Evolutionary conservation across 1,140 invertebrate genomes (phyloP).

Genomic region (Zaprionus lachaisei): DNA sequence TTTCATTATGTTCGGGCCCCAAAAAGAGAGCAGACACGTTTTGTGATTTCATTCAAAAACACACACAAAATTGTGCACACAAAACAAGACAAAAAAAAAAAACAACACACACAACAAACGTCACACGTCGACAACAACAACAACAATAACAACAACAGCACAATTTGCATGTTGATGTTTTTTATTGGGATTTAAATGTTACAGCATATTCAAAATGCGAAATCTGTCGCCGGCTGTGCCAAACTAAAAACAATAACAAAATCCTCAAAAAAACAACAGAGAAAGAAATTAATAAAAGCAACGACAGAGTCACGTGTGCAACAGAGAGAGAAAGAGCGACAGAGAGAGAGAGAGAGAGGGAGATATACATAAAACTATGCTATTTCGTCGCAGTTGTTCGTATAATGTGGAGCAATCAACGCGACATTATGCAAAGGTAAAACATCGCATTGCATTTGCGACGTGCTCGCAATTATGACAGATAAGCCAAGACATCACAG

Average conservation of each 20-base stretch:
- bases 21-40: slow-evolving; percentile 25
- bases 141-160: slow-evolving; percentile 19
- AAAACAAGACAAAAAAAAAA: slow-evolving; percentile 10
- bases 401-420: slow-evolving; percentile 83
- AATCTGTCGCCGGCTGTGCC: slow-evolving; percentile 33
- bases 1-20: slow-evolving; percentile 18
- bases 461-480: slow-evolving; percentile 51
- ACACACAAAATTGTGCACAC: slow-evolving; percentile 9
- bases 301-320: not conserved
- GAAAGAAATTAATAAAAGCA: slow-evolving; percentile 13
- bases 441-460: slow-evolving; percentile 60
- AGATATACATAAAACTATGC: slow-evolving; percentile 47
- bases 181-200: slow-evolving; percentile 39
- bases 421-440: slow-evolving; percentile 82
- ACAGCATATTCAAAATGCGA: slow-evolving; percentile 47
- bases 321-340: not conserved
- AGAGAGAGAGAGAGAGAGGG: not conserved
- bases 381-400: slow-evolving; percentile 77
- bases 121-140: slow-evolving; percentile 12
- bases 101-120: slow-evolving; percentile 11
- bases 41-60: slow-evolving; percentile 39
- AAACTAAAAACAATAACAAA: slow-evolving; percentile 41
- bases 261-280: not conserved
- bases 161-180: slow-evolving; percentile 32
- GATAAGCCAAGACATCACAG: slow-evolving; percentile 16